Evolutionary conservation across 2,113 vertebrate species (phyloP).

Genomic region (Scartelaos histophorus): DNA sequence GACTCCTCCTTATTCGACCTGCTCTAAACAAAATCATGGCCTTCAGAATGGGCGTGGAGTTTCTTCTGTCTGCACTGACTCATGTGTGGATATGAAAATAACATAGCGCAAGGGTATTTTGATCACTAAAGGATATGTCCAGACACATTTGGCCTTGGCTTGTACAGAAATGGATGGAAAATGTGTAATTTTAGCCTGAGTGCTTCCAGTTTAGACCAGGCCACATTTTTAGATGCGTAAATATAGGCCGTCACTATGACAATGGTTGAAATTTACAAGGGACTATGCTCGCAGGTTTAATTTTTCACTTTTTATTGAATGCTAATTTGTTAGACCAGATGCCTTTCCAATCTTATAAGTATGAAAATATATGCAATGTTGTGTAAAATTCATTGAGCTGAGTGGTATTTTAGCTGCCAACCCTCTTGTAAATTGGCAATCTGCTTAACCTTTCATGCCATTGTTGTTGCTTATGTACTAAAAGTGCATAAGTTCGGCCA

Average conservation of each 20-base stretch:
- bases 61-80: not conserved
- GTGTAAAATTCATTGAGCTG: not conserved
- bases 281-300: not conserved
- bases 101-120: not conserved
- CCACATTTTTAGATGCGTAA: not conserved
- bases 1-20: slow-evolving; percentile 64
- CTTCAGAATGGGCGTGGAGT: slow-evolving; percentile 1
- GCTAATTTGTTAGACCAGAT: not conserved
- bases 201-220: not conserved
- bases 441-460: no score
- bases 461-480: no score
- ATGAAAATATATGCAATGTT: no score
- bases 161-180: not conserved
- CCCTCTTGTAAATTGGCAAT: no score
- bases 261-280: not conserved
- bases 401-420: not conserved
- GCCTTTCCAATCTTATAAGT: not conserved
- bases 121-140: not conserved
- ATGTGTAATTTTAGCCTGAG: not conserved
- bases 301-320: not conserved
- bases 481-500: not conserved
- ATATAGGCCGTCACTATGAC: not conserved
- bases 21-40: slow-evolving; percentile 46
- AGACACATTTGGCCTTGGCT: not conserved
- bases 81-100: not conserved